Conservation (phyloP, 2,888 invertebrate genomes). For the Rhimphoctona megacephalus region DNA sequence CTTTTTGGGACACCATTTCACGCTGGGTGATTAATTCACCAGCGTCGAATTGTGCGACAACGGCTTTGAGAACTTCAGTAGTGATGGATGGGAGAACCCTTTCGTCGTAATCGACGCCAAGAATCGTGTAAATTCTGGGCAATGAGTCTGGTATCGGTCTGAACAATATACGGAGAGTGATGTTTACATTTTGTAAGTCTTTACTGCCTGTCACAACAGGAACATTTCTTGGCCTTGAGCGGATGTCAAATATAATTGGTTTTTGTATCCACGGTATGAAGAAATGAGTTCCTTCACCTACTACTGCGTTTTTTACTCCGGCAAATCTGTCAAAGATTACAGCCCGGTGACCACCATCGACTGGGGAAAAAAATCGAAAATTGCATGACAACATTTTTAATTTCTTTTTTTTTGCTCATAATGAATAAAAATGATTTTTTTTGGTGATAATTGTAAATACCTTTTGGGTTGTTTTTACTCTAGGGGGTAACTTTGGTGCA, state of each 20-base stretch:
- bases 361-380: slow-evolving; percentile 85
- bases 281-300: slow-evolving; percentile 99
- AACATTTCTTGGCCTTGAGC: slow-evolving; percentile 98
- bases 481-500: too few species aligned
- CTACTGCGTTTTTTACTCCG: slow-evolving; percentile 96
- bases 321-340: slow-evolving; percentile 99
- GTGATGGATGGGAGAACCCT: slow-evolving; percentile 99
- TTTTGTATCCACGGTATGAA: slow-evolving; percentile 99
- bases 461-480: too few species aligned
- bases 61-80: slow-evolving; percentile 98
- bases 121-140: slow-evolving; percentile 97
- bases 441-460: too few species aligned
- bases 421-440: too few species aligned
- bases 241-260: slow-evolving; percentile 99
- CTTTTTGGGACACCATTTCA: slow-evolving; percentile 95
- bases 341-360: slow-evolving; percentile 99
- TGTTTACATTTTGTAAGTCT: slow-evolving; percentile 99
- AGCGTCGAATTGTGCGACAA: slow-evolving; percentile 99
- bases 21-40: slow-evolving; percentile 99
- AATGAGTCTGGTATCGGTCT: slow-evolving; percentile 97
- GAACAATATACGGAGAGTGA: slow-evolving; percentile 98
- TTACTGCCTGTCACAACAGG: slow-evolving; percentile 99
- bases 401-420: too few species aligned
- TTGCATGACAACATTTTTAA: not conserved
- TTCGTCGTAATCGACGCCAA: slow-evolving; percentile 99